These are phyloP conservation scores for Nowickia ferox DNA, from an alignment of 2,888 invertebrate genomes.

Conservation along the genomic window DNA sequence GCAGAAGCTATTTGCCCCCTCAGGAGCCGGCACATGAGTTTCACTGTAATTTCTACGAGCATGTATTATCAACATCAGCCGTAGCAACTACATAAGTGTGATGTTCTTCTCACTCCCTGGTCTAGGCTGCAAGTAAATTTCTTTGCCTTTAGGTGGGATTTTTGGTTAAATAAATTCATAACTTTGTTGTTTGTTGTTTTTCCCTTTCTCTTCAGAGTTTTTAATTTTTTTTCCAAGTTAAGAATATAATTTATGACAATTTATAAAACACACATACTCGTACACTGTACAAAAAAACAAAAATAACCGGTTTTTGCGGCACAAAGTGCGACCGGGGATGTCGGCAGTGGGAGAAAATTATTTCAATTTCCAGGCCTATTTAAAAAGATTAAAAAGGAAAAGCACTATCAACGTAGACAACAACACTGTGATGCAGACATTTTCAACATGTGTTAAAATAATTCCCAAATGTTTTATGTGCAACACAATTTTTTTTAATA, in stretches of 20 bases:
- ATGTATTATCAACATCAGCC: constrained; percentile 9
- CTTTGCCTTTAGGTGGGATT: constrained; percentile 63
- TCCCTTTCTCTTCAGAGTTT: background rate
- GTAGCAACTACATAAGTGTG: background rate
- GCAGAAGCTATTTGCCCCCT: constrained; percentile 40
- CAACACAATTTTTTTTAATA: background rate
- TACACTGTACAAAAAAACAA: background rate
- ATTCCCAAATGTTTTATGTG: constrained; percentile 1
- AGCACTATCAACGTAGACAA: background rate
- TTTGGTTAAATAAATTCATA: constrained; percentile 69
- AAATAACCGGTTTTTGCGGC: constrained; percentile 46
- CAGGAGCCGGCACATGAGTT: constrained; percentile 40
- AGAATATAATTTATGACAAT: constrained; percentile 71
- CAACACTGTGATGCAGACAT: constrained; percentile 29
- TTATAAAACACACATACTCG: constrained; percentile 35
- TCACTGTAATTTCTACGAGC: background rate
- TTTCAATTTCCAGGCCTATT: constrained; percentile 63
- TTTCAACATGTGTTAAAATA: constrained; percentile 49
- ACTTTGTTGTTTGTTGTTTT: constrained; percentile 64
- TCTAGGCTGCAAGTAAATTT: constrained; percentile 45
- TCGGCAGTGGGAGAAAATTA: constrained; percentile 23
- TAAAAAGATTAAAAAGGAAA: constrained; percentile 53
- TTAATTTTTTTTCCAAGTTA: constrained; percentile 41
- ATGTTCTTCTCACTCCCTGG: constrained; percentile 29
- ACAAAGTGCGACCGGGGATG: background rate